phyloP scores from a whole-genome alignment of 2,888 invertebrate genomes.

The Orthonevra nobilis region DNA sequence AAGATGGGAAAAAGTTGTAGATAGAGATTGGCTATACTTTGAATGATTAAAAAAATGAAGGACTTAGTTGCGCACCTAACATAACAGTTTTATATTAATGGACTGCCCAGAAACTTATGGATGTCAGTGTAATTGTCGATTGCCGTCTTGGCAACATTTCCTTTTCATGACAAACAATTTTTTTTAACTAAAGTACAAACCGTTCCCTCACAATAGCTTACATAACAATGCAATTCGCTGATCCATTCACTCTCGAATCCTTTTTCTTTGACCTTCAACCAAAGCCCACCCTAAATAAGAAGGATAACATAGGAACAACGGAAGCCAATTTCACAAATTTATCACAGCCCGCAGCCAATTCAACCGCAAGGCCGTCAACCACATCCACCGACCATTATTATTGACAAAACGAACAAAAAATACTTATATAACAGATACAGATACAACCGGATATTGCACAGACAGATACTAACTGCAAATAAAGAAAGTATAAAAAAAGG shows the following conservation, averaged over 20 bases:
- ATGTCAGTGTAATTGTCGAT: too few species aligned
- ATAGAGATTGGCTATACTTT: too few species aligned
- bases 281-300: slow-evolving; percentile 18
- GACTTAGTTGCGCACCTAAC: too few species aligned
- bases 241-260: slow-evolving; percentile 35
- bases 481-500: slow-evolving; percentile 27
- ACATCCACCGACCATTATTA: slow-evolving; percentile 38
- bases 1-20: too few species aligned
- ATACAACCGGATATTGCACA: slow-evolving; percentile 52
- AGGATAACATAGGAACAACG: slow-evolving; percentile 42
- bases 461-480: slow-evolving; percentile 54
- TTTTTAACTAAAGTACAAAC: too few species aligned
- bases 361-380: slow-evolving; percentile 45
- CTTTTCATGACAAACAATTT: too few species aligned
- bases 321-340: slow-evolving; percentile 40
- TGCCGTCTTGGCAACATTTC: too few species aligned
- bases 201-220: too few species aligned
- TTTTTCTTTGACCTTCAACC: slow-evolving; percentile 42
- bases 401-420: slow-evolving; percentile 39
- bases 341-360: slow-evolving; percentile 22
- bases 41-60: too few species aligned
- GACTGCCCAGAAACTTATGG: too few species aligned
- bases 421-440: slow-evolving; percentile 1
- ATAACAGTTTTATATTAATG: too few species aligned
- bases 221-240: slow-evolving; percentile 8